These are phyloP conservation scores for Lycodopsis pacificus DNA, from an alignment of 2,797 vertebrate species.

Conservation along the genomic window DNA sequence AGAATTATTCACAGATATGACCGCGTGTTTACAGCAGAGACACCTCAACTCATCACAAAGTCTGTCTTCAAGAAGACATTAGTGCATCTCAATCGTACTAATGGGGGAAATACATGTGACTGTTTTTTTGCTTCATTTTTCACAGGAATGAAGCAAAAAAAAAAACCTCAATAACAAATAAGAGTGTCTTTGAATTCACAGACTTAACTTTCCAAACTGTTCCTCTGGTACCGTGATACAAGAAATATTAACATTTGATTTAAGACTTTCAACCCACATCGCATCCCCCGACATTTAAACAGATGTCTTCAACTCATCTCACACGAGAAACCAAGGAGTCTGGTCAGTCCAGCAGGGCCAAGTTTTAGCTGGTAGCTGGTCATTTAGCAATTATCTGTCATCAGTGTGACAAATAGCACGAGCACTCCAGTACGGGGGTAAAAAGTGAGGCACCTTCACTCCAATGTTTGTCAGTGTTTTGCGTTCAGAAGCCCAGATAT, in stretches of 20 bases:
- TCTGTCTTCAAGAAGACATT: conserved; percentile 33
- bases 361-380: conserved; percentile 11
- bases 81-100: conserved; percentile 38
- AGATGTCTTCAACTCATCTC: background rate
- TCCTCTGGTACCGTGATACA: conserved; percentile 13
- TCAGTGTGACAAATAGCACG: background rate
- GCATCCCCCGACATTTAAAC: background rate
- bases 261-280: conserved; percentile 28
- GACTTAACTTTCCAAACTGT: conserved; percentile 9
- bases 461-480: background rate
- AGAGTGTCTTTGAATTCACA: conserved; percentile 27
- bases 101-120: conserved; percentile 10
- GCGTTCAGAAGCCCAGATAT: conserved; percentile 85
- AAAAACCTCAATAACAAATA: background rate
- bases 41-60: background rate
- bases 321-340: background rate
- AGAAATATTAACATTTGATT: conserved; percentile 1
- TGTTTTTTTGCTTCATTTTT: conserved; percentile 11
- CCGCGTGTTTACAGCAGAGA: conserved; percentile 20
- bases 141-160: conserved; percentile 46
- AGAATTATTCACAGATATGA: conserved; percentile 39
- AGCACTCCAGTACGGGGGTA: background rate
- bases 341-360: conserved; percentile 11
- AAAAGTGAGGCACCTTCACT: background rate
- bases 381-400: background rate